A percentile compares a stretch with the other conserved stretches of the same genome.
These are phyloP conservation scores for Trichopria drosophilae DNA, from an alignment of 2,888 invertebrate genomes.

Conservation along the genomic window DNA sequence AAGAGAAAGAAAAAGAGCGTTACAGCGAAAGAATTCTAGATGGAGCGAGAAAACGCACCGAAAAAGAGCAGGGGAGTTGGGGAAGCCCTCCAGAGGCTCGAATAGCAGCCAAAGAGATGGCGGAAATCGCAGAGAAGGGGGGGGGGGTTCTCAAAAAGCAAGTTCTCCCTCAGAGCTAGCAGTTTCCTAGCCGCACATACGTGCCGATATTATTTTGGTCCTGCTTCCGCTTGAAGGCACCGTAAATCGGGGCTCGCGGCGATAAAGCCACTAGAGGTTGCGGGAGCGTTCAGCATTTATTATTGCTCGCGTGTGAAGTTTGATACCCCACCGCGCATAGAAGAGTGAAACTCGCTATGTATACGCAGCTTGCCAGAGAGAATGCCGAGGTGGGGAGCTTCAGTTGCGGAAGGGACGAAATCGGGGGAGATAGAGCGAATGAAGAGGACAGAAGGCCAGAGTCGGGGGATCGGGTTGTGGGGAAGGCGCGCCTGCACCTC, in stretches of 20 bases:
- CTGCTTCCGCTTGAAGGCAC: conserved; percentile 12
- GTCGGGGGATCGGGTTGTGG: conserved; percentile 39
- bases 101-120: no score
- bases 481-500: conserved; percentile 58
- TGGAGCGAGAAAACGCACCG: no score
- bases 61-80: no score
- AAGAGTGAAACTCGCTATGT: conserved; percentile 34
- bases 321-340: conserved; percentile 39
- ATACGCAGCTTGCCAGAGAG: conserved; percentile 44
- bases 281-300: conserved; percentile 46
- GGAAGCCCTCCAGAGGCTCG: no score
- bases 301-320: conserved; percentile 50
- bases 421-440: conserved; percentile 26
- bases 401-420: conserved; percentile 24
- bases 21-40: no score
- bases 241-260: conserved; percentile 40
- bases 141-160: no score
- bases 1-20: no score
- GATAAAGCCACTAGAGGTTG: conserved; percentile 41
- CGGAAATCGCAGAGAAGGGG: no score
- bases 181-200: no score
- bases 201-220: conserved; percentile 18
- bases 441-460: conserved; percentile 23
- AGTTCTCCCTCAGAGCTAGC: no score
- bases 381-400: conserved; percentile 40